Evolutionary conservation across 2,113 vertebrate species (phyloP), one percentile per base, ranked within the genome.

Genomic region (Zingel zingel): DNA sequence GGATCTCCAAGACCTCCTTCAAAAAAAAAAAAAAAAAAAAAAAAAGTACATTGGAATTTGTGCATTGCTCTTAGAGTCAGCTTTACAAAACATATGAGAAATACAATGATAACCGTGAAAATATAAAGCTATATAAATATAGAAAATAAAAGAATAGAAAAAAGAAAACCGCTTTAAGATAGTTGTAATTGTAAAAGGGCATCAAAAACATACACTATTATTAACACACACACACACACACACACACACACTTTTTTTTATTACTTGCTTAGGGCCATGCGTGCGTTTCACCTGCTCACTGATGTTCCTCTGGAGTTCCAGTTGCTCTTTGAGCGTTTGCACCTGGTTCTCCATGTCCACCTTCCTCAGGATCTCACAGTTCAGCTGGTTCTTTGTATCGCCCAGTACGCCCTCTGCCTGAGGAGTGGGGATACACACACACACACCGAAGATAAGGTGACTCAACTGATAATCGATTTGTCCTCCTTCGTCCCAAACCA

Each of bases 341-440:
- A 93, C 64, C 70, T 94, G 88, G 91, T 97, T 97, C 93, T 97
- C 96, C 66, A 95, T 33, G 13, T 97, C 96, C 14, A 94, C 94
- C 5, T 95, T 93, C 63, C 79, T 90, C 78, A 98, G 36, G 86
- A 93, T 94, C 94, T 97, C 97, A 4, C 91, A 89, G 16, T 94
- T 92, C 33, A 97, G 91, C 83, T 96, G 94, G 39, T 92, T 94
- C 88, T 95, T 96, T 1, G 91, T 71, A 10, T 95, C 94, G 0
- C 93, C 82, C 74, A 96, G 83, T 3, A 83, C 62, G 0, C 58
- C 43, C 27, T 95, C 93, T 61, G 94, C 65, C 96, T 96, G 81
- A 25, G 51, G 33, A 80, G 1, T 5, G 16, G 9, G 70, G 5
- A 54, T 0, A 16, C 33, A 33, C 30, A 5, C 30, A 3, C 30